phyloP scores from a whole-genome alignment of 2,888 invertebrate genomes.

The Bruchidius siliquastri region DNA sequence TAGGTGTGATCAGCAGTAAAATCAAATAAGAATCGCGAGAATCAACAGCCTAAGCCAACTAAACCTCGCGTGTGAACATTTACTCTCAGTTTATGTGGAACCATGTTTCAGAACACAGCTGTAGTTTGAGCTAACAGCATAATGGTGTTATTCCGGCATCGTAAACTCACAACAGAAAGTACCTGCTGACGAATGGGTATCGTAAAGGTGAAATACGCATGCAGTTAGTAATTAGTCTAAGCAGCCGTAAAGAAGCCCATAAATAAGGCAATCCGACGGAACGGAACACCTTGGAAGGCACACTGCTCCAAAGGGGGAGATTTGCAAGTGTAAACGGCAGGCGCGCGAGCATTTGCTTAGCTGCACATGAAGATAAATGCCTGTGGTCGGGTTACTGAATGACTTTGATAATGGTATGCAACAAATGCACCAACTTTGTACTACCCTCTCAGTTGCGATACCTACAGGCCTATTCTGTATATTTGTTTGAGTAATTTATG shows the following conservation, averaged over 20 bases:
- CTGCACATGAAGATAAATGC: background rate
- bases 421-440: background rate
- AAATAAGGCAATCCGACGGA: background rate
- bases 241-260: background rate
- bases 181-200: background rate
- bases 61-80: background rate
- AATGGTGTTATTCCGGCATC: background rate
- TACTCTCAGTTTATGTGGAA: background rate
- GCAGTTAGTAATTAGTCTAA: background rate
- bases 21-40: too few species aligned
- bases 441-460: background rate
- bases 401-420: background rate
- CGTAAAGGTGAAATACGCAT: background rate
- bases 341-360: background rate
- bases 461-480: too few species aligned
- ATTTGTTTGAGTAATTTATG: too few species aligned
- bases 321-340: background rate
- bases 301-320: background rate
- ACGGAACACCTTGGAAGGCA: background rate
- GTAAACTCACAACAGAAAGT: background rate
- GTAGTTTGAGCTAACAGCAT: background rate
- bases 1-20: too few species aligned
- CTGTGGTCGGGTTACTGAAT: background rate
- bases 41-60: too few species aligned
- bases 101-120: background rate